Percentiles rank a stretch among this genome's conserved stretches.
Conservation (phyloP, 2,113 vertebrate species). For the Sander lucioperca region DNA sequence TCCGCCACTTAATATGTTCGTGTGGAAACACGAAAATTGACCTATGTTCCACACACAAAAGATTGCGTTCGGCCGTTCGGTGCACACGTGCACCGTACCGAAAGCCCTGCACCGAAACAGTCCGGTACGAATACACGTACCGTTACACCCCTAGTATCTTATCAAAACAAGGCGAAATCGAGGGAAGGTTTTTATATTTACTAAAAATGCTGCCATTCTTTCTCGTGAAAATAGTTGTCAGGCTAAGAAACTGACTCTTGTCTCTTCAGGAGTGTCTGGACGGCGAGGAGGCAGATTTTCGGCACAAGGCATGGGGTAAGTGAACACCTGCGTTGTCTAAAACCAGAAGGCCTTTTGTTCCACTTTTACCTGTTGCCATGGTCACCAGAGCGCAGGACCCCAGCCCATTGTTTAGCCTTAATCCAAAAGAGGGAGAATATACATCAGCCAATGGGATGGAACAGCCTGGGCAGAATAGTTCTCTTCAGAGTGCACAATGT, state of each 20-base stretch:
- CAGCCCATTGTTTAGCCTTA: constrained; percentile 72
- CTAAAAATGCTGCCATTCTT: not conserved
- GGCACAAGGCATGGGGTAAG: constrained; percentile 99
- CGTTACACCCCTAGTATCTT: too few relatives aligned
- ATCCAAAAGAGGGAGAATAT: constrained; percentile 63
- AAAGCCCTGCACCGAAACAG: too few relatives aligned
- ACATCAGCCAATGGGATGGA: constrained; percentile 53
- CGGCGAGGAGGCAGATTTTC: constrained; percentile 95
- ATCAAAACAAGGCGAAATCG: not conserved
- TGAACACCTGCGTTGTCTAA: constrained; percentile 71
- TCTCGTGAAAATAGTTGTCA: constrained; percentile 72
- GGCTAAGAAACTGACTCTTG: constrained; percentile 20
- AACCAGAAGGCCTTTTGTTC: constrained; percentile 67
- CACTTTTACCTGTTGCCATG: constrained; percentile 79
- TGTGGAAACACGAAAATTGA: too few relatives aligned
- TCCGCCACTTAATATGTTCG: too few relatives aligned
- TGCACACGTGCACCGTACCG: too few relatives aligned
- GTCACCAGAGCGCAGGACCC: constrained; percentile 79
- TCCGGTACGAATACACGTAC: too few relatives aligned
- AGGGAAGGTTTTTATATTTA: not conserved
- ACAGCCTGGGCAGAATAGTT: constrained; percentile 24
- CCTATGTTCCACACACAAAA: too few relatives aligned
- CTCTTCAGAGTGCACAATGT: constrained; percentile 23
- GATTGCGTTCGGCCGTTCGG: too few relatives aligned
- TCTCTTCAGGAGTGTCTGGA: constrained; percentile 64